Evolutionary conservation across 2,888 invertebrate species (phyloP), one percentile per base, ranked within the genome.

Genomic region (Cerceris ruficornis): DNA sequence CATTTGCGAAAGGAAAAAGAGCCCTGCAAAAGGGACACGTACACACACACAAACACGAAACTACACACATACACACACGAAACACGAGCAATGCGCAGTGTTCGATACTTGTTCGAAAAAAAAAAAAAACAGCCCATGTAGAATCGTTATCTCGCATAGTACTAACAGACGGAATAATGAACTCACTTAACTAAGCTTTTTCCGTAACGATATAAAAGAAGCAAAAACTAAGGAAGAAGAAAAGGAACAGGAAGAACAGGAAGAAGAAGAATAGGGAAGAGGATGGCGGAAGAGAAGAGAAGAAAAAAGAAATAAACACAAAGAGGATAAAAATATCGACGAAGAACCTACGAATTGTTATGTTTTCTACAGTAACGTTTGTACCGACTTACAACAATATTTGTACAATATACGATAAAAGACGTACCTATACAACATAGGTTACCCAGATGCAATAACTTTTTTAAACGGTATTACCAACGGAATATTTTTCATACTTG

Each of bases 351-450:
- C 83, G 88, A 90, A 90, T 91, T 90, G 90, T 91, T 91, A 91
- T 91, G 91, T 91, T 91, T 92, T 91, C 90, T 91, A 92, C 91
- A 91, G 90, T 92, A 91, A 91, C 90, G 91, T 92, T 91, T 91
- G 91, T 92, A 91, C 91, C 91, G 90, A 91, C 91, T 91, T 91
- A 91, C 91, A 91, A 89, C 90, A 91, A 91, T 90, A 90, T 91
- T 91, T 91, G 90, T 92, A 92, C 90, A 91, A 91, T 91, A 91
- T 91, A 89, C 85, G 89, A 88, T 80, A 82, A 84, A 81, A 75
- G 86, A 85, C 86, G 87, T 89, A 91, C 88, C 90, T 90, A 90
- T 90, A 90, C 90, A 87, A 88, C 88, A 90, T 90, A 90, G 90
- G 91, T 87, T 87, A 90, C 88, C 90, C 90, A 91, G 90, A 91